Conservation (phyloP, 2,113 vertebrate species). For the Calonectris borealis region DNA sequence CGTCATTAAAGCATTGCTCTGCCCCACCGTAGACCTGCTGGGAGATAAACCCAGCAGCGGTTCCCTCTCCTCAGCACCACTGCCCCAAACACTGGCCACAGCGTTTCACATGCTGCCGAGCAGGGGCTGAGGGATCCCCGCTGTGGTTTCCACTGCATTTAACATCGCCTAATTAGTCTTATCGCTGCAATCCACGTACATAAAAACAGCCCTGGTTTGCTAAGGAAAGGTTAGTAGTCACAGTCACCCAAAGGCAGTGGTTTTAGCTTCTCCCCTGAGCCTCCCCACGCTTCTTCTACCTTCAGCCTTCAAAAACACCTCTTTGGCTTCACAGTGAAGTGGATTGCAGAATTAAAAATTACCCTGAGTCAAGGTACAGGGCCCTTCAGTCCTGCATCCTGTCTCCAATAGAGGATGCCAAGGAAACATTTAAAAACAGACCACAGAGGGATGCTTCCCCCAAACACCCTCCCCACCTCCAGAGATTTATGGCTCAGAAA, state of each 20-base stretch:
- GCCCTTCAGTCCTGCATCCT: background rate
- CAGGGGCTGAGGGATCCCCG: background rate
- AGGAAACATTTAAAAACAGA: background rate
- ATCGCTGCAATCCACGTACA: background rate
- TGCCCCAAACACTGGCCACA: background rate
- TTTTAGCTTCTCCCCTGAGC: background rate
- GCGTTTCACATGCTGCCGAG: accelerated
- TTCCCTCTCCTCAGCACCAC: background rate
- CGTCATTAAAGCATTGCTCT: background rate
- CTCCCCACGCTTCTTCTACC: background rate
- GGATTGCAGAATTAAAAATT: background rate
- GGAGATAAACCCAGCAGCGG: background rate
- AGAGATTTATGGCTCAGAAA: background rate
- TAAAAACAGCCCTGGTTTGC: background rate
- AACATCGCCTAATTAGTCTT: background rate
- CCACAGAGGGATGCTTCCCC: background rate
- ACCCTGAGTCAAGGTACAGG: background rate
- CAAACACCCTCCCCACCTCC: background rate
- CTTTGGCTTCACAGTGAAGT: background rate
- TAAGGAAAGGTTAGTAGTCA: background rate
- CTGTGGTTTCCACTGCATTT: background rate
- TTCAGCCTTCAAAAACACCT: background rate
- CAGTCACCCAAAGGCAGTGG: background rate
- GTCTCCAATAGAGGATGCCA: background rate
- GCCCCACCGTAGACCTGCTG: background rate